A percentile compares a stretch with the other conserved stretches of the same genome.
Conservation (phyloP, 2,888 invertebrate genomes). For the Thera obeliscata region DNA sequence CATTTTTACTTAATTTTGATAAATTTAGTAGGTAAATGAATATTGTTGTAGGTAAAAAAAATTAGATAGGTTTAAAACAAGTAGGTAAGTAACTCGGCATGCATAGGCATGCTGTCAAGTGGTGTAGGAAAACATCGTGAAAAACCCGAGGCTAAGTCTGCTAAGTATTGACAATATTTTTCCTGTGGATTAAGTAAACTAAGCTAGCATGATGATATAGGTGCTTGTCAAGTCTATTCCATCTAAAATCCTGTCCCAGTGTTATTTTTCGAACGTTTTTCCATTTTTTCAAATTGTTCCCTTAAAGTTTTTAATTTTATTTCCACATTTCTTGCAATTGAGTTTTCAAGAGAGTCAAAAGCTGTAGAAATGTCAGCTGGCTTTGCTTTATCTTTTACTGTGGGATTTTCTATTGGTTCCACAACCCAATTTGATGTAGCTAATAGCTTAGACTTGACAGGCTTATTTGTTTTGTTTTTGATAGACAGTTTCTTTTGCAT, state of each 20-base stretch:
- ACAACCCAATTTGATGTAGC: constrained; percentile 82
- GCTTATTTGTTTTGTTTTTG: constrained; percentile 26
- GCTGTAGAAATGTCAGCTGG: constrained; percentile 62
- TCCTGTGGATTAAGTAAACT: too few species aligned
- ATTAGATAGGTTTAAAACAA: too few species aligned
- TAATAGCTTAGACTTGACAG: constrained; percentile 45
- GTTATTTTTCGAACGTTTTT: constrained; percentile 48
- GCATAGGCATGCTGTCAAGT: too few species aligned
- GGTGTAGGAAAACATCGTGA: too few species aligned
- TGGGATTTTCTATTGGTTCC: constrained; percentile 75
- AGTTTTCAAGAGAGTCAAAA: constrained; percentile 67
- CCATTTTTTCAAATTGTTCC: constrained; percentile 58
- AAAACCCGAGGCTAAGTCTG: too few species aligned
- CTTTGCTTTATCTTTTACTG: constrained; percentile 43
- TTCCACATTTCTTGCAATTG: constrained; percentile 64
- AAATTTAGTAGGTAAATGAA: too few species aligned
- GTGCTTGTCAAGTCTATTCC: too few species aligned
- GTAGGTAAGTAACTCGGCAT: too few species aligned
- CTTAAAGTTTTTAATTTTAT: constrained; percentile 62
- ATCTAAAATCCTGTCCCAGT: not conserved
- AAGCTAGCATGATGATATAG: too few species aligned
- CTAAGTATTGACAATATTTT: too few species aligned
- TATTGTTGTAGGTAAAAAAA: too few species aligned
- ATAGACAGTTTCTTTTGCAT: constrained; percentile 30
- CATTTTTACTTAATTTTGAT: too few species aligned